Evolutionary conservation across 1,140 invertebrate species (phyloP).

Genomic region (Onthophagus taurus): DNA sequence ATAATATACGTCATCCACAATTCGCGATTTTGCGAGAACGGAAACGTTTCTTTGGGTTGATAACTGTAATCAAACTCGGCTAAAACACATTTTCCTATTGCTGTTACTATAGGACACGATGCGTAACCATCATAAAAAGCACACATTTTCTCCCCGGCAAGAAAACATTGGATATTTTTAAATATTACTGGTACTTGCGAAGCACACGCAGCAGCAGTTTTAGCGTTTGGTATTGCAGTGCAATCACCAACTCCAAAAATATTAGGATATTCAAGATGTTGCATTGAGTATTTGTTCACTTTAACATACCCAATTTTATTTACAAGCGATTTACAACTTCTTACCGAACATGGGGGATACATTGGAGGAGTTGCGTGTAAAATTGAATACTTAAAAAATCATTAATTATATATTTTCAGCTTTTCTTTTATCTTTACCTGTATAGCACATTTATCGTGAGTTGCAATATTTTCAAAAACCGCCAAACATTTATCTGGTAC

Average conservation of each 20-base stretch:
- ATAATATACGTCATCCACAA: not conserved
- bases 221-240: slow-evolving; percentile 81
- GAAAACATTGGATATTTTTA: slow-evolving; percentile 60
- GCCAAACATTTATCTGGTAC: slow-evolving; percentile 58
- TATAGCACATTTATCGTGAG: slow-evolving; percentile 43
- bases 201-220: slow-evolving; percentile 89
- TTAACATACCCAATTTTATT: slow-evolving; percentile 65
- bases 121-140: slow-evolving; percentile 14
- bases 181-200: slow-evolving; percentile 71
- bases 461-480: slow-evolving; percentile 70
- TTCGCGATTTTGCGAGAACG: not conserved
- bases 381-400: slow-evolving; percentile 70
- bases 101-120: slow-evolving; percentile 2
- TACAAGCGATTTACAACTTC: slow-evolving; percentile 46
- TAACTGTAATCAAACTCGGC: slow-evolving; percentile 8
- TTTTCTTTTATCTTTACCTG: too few species aligned
- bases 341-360: slow-evolving; percentile 62
- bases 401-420: too few species aligned
- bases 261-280: slow-evolving; percentile 72
- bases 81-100: slow-evolving; percentile 1
- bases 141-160: slow-evolving; percentile 53
- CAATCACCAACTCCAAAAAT: slow-evolving; percentile 94
- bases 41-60: not conserved
- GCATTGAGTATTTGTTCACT: slow-evolving; percentile 72
- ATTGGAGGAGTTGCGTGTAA: slow-evolving; percentile 87